Base-by-base conservation (phyloP, 2,113 vertebrate species). In the Stomatorhinus ivindoensis region DNA sequence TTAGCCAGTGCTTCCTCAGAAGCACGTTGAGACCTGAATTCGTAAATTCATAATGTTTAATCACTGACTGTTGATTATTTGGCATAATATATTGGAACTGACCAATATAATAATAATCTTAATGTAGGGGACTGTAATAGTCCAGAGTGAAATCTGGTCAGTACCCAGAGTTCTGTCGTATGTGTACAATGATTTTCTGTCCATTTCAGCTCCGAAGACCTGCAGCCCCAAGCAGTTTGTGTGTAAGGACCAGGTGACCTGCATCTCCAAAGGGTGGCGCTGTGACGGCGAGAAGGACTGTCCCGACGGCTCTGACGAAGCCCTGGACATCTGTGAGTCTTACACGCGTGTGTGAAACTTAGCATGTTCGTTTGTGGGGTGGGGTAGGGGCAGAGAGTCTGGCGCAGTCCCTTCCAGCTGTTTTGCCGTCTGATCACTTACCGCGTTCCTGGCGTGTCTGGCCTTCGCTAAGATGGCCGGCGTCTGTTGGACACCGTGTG, bases 151-250 rank as follows among this genome's bases (percentile, higher is more conserved):
- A 35, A 11, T 76, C n/a, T n/a, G n/a, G n/a, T n/a, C 58, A 27
- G 24, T 2, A n/a, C 58, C 58, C 24, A 8, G 24, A n/a, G 58
- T n/a, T 61, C 58, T 27, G 24, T n/a, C 27, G 58, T 9, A 61
- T 27, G 24, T n/a, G 7, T 24, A n/a, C 58, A 61, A 61, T 9
- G 58, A 61, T 27, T 65, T 69, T 69, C 61, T 69, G 61, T 69
- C 61, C n/a, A 31, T 69, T 69, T 90, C 90, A 99, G 98, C 95
- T 91, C 96, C 97, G 69, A 99, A 98, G 96, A 99, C 97, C 8
- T 99, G 98, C 95, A 99, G 97, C 95, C 97, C 98, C 3, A 99
- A 98, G 95, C 98, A 99, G 94, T 99, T 99, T 95, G 97, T 97
- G 89, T 99, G 98, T 93, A 98, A 97, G 93, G 98, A 99, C 90